Base-by-base conservation (phyloP, 2,113 vertebrate species). In the Pterocles orientalis region DNA sequence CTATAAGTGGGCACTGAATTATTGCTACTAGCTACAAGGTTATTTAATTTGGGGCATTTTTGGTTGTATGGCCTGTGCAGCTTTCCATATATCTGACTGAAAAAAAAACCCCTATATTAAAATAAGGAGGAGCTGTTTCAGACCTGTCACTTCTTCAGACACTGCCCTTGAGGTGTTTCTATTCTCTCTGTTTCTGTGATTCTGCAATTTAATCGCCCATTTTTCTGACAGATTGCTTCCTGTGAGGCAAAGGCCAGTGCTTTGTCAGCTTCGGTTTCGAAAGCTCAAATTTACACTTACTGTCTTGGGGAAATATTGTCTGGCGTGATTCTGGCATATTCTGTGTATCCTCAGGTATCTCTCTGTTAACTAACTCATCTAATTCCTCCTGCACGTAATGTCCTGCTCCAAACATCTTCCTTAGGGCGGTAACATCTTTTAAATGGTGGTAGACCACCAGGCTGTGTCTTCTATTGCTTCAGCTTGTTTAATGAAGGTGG, bases 261-360 rank as follows among this genome's bases (percentile, higher is more conserved):
- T 15, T 50, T 82, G 88, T 65, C 82, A 94, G 13, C 50, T 81
- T 76, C 28, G 19, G 48, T 76, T 88, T 48, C 73, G 25, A 86
- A 92, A 70, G 75, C 77, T 87, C 51, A 56, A 65, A 64, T 64
- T 90, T 83, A 51, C 39, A 45, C 16, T 79, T 57, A 45, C 6
- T 14, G 4, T 82, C 54, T 61, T 60, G 16, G 5, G 65, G 66
- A 9, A 79, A n/a, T 66, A 28, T 62, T 80, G 6, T 43, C 28
- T 88, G 45, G 28, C 47, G 36, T 82, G 31, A 88, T 81, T 82
- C 36, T 65, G 62, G 14, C 20, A 12, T 45, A 50, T 72, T 84
- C 26, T 0, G 0, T 24, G 33, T 65, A 64, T 72, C 34, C 31
- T 56, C 4, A n/a, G 24, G 8, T 62, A 18, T 75, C 11, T 34